Base-by-base conservation (phyloP, 1,140 invertebrate genomes). In the Octopus sinensis region DNA sequence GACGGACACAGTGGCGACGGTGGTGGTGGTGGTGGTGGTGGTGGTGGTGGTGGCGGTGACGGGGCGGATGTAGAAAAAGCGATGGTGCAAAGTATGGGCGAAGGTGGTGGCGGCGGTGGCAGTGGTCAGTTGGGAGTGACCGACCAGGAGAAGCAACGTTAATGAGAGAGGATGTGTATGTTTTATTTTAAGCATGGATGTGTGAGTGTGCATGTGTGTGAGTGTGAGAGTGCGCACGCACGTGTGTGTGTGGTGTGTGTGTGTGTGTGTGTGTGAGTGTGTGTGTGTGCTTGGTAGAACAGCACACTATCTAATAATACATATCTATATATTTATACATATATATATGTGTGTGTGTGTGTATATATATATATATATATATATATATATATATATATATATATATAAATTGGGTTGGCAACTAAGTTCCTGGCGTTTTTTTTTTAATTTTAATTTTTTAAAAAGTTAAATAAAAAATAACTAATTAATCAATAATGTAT, bases 361-460 rank as follows among this genome's bases (percentile, higher is more conserved):
- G 12, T 12, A 71, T 12, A 71, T 71, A 5, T 71, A 71, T 71
- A 71, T 71, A 71, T 71, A 71, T 71, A 71, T 71, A 71, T 71
- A 71, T 71, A 71, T 71, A 71, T 71, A 71, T 71, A 71, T 71
- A 71, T 71, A 71, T 71, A 71, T 71, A 71, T 71, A 13, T 13
- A 71, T 71, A 62, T 9, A 62, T 62, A 62, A 62, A n/a, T n/a
- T n/a, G n/a, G n/a, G n/a, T n/a, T n/a, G n/a, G n/a, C n/a, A n/a
- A n/a, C n/a, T n/a, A n/a, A n/a, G n/a, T n/a, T n/a, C n/a, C n/a
- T n/a, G n/a, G n/a, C n/a, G n/a, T n/a, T n/a, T n/a, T n/a, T n/a
- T n/a, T n/a, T n/a, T n/a, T n/a, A n/a, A n/a, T n/a, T n/a, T n/a
- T n/a, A n/a, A n/a, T n/a, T n/a, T n/a, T n/a, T n/a, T n/a, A n/a